Evolutionary conservation across 1,140 invertebrate species (phyloP).

Genomic region (Sipha flava): DNA sequence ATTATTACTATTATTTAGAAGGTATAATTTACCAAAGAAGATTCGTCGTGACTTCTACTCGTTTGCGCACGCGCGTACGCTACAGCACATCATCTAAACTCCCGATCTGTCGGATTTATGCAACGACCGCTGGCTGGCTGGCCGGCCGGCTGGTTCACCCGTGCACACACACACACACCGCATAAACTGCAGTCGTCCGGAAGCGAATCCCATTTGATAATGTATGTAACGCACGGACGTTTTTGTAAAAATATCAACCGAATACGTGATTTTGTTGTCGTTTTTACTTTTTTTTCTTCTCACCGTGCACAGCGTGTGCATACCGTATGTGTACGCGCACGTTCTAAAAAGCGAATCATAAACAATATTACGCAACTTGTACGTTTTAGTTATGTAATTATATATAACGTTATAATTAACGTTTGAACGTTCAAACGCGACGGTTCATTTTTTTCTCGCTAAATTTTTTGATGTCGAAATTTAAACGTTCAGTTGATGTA

Average conservation of each 20-base stretch:
- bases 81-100: too few relatives aligned
- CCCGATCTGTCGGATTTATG: not conserved
- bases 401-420: too few relatives aligned
- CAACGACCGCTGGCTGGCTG: not conserved
- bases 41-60: constrained; percentile 9
- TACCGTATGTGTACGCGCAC: not conserved
- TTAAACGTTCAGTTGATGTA: too few relatives aligned
- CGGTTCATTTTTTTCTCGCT: too few relatives aligned
- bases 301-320: not conserved
- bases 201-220: not conserved
- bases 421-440: too few relatives aligned
- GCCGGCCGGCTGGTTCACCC: not conserved
- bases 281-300: not conserved
- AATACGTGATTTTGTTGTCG: not conserved
- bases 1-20: not conserved
- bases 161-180: too few relatives aligned
- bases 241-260: not conserved
- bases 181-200: not conserved
- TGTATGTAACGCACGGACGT: not conserved
- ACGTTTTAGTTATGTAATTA: too few relatives aligned
- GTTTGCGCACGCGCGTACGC: not conserved
- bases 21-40: not conserved
- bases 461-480: too few relatives aligned
- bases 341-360: too few relatives aligned
- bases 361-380: too few relatives aligned